Evolutionary conservation across 2,113 vertebrate genomes (phyloP), one percentile per base, ranked within the genome.

Genomic region (Burhinus bistriatus): DNA sequence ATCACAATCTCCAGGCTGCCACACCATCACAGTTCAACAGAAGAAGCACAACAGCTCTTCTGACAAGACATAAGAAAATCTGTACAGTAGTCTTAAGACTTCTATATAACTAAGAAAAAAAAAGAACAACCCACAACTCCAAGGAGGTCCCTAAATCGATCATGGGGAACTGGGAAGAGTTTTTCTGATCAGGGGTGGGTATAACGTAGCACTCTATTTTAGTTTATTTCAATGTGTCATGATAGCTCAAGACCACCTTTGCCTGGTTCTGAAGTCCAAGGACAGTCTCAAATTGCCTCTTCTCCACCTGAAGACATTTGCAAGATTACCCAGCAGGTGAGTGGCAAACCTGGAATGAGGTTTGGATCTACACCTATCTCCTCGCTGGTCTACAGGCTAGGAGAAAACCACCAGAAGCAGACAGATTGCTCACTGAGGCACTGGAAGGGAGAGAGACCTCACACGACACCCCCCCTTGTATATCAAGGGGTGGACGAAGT

Each of bases 11-110:
- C 38, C 3, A 4, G 14, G 38, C 49, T 70, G 62, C n/a, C 4
- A 2, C 0, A 1, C 18, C 30, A 64, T 3, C 54, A 58, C 27
- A 77, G 45, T 44, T 61, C 52, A 89, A 81, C 0, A 2, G 25
- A 19, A 81, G 10, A 70, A 78, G 65, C 40, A 61, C 15, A 83
- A 55, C 2, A 5, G n/a, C 32, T 86, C 8, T 44, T 75, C 32
- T 57, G 47, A 73, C 1, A 10, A 66, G 17, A 40, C 34, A 8
- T 10, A 30, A 30, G 40, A 54, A 79, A 83, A 54, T 59, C 52
- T 34, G 18, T 54, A 87, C 12, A 61, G 20, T 34, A 59, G 18
- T 34, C 14, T 68, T 51, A 49, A 38, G n/a, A 40, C 14, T 62
- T 68, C 54, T 34, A 14, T 44, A 16, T 29, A 72, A 32, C 21